Conservation (phyloP, 2,797 vertebrate species). For the Gambusia yucatana region DNA sequence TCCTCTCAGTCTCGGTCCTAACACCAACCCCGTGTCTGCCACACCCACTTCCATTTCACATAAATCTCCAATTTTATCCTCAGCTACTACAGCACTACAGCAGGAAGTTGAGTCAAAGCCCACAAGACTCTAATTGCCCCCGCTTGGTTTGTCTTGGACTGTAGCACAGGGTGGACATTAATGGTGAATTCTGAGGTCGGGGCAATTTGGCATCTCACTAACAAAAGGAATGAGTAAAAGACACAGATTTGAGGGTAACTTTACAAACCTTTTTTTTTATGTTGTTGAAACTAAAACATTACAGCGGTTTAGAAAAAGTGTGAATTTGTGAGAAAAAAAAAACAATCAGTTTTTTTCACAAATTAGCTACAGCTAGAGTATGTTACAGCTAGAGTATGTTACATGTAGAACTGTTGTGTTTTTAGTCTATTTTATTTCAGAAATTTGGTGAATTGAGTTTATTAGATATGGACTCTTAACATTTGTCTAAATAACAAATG, state of each 20-base stretch:
- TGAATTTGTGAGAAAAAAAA: not conserved
- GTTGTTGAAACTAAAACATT: not conserved
- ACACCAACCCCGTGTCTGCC: slow-evolving; percentile 52
- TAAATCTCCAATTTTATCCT: slow-evolving; percentile 74
- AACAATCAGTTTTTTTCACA: not conserved
- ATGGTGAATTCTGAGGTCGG: slow-evolving; percentile 26
- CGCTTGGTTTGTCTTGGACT: slow-evolving; percentile 31
- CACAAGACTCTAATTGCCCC: slow-evolving; percentile 68
- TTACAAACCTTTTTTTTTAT: not conserved
- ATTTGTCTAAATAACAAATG: not conserved
- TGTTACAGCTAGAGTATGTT: not conserved
- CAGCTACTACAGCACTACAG: slow-evolving; percentile 80
- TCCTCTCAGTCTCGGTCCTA: slow-evolving; percentile 57
- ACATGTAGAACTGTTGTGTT: not conserved
- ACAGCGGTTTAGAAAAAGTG: not conserved
- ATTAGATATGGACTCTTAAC: not conserved
- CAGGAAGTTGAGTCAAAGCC: slow-evolving; percentile 84
- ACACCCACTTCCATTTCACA: slow-evolving; percentile 60
- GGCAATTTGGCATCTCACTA: slow-evolving; percentile 16
- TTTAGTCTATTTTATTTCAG: not conserved
- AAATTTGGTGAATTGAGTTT: not conserved
- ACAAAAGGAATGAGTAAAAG: slow-evolving; percentile 28
- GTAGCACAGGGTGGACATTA: slow-evolving; percentile 46
- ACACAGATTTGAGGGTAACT: slow-evolving; percentile 38
- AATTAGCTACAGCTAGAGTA: not conserved